A percentile compares a stretch with the other conserved stretches of the same genome.
These are phyloP conservation scores for Netta rufina DNA, from an alignment of 2,797 vertebrate species.

Conservation along the genomic window DNA sequence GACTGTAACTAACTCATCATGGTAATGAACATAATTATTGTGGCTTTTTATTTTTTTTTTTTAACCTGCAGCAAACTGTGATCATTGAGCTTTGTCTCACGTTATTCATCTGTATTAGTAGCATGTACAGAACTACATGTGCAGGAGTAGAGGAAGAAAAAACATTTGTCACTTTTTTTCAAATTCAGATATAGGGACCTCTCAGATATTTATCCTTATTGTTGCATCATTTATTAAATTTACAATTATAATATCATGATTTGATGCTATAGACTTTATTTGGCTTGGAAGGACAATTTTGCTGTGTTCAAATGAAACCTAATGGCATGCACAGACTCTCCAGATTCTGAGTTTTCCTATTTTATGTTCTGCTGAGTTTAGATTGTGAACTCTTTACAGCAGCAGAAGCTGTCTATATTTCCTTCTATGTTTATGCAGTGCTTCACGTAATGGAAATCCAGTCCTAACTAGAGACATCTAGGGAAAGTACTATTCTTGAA, in stretches of 20 bases:
- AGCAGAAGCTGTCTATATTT: not conserved
- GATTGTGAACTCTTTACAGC: not conserved
- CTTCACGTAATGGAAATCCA: not conserved
- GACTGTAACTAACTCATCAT: not conserved
- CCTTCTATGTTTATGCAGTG: not conserved
- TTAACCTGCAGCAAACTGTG: constrained; percentile 7
- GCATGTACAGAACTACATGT: not conserved
- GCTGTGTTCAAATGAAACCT: not conserved
- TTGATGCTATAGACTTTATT: not conserved
- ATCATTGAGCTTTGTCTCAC: not conserved
- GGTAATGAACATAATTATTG: constrained; percentile 26
- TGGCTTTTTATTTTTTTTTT: not conserved
- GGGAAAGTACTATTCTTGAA: not conserved
- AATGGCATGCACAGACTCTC: not conserved
- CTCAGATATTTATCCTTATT: not conserved
- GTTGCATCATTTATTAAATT: not conserved
- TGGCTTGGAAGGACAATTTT: not conserved
- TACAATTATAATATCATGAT: not conserved
- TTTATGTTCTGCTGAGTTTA: not conserved
- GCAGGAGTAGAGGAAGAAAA: not conserved
- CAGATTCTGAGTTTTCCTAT: not conserved
- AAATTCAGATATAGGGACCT: not conserved
- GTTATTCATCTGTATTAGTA: constrained; percentile 9
- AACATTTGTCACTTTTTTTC: not conserved
- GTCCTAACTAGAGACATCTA: not conserved